Evolutionary conservation across 2,797 vertebrate genomes (phyloP).

Genomic region (Chrosomus eos): DNA sequence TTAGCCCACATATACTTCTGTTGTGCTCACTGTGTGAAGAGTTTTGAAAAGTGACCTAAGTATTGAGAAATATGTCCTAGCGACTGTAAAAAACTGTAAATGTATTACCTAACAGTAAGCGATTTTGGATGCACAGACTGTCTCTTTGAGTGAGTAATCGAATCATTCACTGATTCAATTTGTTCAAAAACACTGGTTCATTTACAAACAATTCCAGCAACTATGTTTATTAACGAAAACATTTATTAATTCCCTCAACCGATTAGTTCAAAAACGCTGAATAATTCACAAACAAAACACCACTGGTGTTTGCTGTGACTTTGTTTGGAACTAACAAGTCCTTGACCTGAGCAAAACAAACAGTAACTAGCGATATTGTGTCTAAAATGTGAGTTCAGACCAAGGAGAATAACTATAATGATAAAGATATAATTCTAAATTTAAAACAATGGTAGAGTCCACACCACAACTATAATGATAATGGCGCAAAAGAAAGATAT

Average conservation of each 20-base stretch:
- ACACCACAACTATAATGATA: background rate
- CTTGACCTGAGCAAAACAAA: background rate
- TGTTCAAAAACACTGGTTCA: background rate
- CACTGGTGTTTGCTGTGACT: background rate
- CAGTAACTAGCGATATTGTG: background rate
- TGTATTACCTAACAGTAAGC: background rate
- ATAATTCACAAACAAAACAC: background rate
- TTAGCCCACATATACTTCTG: no score
- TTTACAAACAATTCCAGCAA: background rate
- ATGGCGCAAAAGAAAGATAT: background rate
- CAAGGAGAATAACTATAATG: background rate
- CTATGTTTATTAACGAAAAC: background rate
- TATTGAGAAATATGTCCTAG: no score
- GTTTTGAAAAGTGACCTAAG: no score
- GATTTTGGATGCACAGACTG: background rate
- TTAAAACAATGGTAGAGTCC: background rate
- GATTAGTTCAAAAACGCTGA: background rate
- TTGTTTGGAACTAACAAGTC: background rate
- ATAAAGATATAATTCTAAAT: background rate
- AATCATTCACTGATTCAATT: background rate
- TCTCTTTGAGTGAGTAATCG: background rate
- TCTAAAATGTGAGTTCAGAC: background rate
- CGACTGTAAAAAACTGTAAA: no score
- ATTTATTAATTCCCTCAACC: background rate
- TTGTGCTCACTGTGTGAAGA: no score